Evolutionary conservation across 2,888 invertebrate species (phyloP), one percentile per base, ranked within the genome.

Genomic region (Marasmarcha lunaedactyla): DNA sequence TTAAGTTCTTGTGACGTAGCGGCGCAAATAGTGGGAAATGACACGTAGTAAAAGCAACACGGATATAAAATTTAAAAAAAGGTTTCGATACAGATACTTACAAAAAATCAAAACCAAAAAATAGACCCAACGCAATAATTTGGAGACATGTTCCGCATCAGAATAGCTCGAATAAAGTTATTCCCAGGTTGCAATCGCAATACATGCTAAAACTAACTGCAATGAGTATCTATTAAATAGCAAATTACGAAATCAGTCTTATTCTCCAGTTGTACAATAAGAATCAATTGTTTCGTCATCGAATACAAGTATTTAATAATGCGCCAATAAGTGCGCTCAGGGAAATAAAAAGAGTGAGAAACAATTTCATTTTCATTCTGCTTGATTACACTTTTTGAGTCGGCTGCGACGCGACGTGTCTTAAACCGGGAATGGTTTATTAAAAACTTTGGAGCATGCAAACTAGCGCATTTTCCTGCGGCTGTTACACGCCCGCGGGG

Each of bases 391-490:
- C 49, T 71, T 71, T 71, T 71, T 70, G 59, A 61, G 48, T 46
- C 48, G n/a, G 50, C 46, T 42, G 56, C 55, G 52, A 49, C 60
- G 56, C 54, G 57, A n/a, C n/a, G n/a, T n/a, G 52, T 63, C 58
- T 62, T 53, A 53, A 60, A 51, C 55, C 43, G 51, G 51, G 47
- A 55, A 58, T 60, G 59, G 61, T 70, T 71, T 69, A 68, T 71
- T 65, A 71, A 70, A 70, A 66, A 69, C 66, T 65, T 59, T 56
- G 56, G 59, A 59, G 65, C 69, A 68, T 69, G 64, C 69, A 63
- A 69, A 71, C 59, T 62, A 65, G 65, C 63, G 67, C 55, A 59
- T 63, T 66, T 68, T 64, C 57, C 56, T 54, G 54, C 52, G 57
- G 58, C 53, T 51, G 48, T 50, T 47, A 52, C 53, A 52, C 42